Evolutionary conservation across 2,797 vertebrate genomes (phyloP), one percentile per base, ranked within the genome.

Genomic region (Cyprinodon diabolis): DNA sequence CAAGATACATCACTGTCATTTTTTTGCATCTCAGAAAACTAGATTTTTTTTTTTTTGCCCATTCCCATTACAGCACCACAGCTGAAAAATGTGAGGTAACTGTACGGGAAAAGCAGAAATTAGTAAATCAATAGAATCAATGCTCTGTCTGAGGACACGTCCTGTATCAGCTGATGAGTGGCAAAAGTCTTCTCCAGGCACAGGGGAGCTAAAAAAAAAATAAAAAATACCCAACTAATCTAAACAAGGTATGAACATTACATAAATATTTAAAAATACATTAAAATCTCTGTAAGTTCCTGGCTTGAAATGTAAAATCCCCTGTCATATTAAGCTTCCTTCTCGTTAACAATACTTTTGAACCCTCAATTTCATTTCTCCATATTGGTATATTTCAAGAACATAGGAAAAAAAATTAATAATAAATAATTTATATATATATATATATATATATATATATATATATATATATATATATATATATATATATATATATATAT

Each of bases 71-170:
- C 70, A 75, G 52, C 66, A 79, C 83, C 75, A 92, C 93, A 93
- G 43, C 14, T 91, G 91, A 84, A 91, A 90, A 90, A 92, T 79
- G 89, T 85, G 89, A 94, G 57, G 68, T 79, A 79, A 86, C 70
- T 71, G 67, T 78, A 79, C 57, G 78, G 85, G 84, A 87, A 85
- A 86, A 76, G 71, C 66, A 15, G 84, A 87, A 87, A 88, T 84
- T 23, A 88, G 90, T 95, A 92, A 95, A 91, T 96, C 95, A 90
- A 89, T 91, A 88, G 84, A 90, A 90, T 91, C 88, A 90, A 95
- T 90, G 68, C 63, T 85, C 79, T 74, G 87, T 93, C 91, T 93
- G 93, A 94, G 90, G 93, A 94, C 92, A 93, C 87, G 92, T 93
- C 90, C 87, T 81, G 63, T 80, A 90, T 94, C 90, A 92, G 91